phyloP scores from a whole-genome alignment of 1,140 invertebrate genomes.

The Camponotus floridanus region DNA sequence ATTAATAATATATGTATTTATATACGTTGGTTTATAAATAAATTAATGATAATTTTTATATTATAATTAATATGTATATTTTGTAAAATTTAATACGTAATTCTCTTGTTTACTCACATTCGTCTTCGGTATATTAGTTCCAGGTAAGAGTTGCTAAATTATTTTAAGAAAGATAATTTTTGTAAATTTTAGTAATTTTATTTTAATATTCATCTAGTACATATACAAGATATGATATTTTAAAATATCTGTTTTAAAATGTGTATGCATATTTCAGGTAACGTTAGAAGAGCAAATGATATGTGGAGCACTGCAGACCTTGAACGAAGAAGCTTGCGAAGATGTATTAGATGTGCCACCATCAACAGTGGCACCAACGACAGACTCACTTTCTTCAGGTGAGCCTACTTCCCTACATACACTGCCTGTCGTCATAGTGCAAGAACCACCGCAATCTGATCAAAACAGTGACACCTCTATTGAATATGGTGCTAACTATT shows the following conservation, averaged over 20 bases:
- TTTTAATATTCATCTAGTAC: not conserved
- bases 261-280: slow-evolving; percentile 88
- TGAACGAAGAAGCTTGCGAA: slow-evolving; percentile 96
- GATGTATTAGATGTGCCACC: slow-evolving; percentile 90
- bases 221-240: not conserved
- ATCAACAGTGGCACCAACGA: slow-evolving; percentile 72
- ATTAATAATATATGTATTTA: not conserved
- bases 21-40: not conserved
- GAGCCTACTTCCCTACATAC: slow-evolving; percentile 83
- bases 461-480: slow-evolving; percentile 83
- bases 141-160: slow-evolving; percentile 79
- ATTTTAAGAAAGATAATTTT: not conserved
- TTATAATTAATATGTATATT: not conserved
- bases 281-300: slow-evolving; percentile 98
- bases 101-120: slow-evolving; percentile 63
- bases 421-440: slow-evolving; percentile 85
- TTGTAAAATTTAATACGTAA: slow-evolving; percentile 55
- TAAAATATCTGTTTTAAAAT: not conserved
- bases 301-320: slow-evolving; percentile 95
- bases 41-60: slow-evolving; percentile 34
- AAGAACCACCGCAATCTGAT: slow-evolving; percentile 81
- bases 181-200: not conserved
- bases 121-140: slow-evolving; percentile 76
- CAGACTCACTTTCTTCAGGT: slow-evolving; percentile 84
- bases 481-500: slow-evolving; percentile 78